These are phyloP conservation scores for Calameuta filiformis DNA, from an alignment of 2,888 invertebrate species.

Conservation along the genomic window DNA sequence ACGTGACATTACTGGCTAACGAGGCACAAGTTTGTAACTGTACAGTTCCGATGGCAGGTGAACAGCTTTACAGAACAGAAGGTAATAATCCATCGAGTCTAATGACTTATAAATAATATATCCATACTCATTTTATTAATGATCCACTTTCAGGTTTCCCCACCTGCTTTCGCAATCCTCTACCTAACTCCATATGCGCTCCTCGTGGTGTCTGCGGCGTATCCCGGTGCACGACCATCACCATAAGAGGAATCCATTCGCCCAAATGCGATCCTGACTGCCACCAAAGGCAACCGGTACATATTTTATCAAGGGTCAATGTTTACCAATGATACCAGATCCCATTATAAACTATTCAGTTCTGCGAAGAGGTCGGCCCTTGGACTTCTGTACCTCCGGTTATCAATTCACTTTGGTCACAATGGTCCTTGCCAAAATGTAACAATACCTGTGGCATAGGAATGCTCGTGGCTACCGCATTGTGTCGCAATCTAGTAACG, in stretches of 20 bases:
- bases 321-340: background rate
- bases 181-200: slow-evolving; percentile 61
- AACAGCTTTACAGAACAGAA: slow-evolving; percentile 56
- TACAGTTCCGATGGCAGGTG: slow-evolving; percentile 46
- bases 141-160: slow-evolving; percentile 59
- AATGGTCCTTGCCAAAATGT: slow-evolving; percentile 55
- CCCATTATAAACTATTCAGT: slow-evolving; percentile 41
- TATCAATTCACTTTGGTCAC: slow-evolving; percentile 61
- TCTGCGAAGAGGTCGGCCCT: slow-evolving; percentile 59
- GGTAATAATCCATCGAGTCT: slow-evolving; percentile 40
- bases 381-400: slow-evolving; percentile 47
- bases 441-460: slow-evolving; percentile 46
- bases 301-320: slow-evolving; percentile 10
- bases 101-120: background rate
- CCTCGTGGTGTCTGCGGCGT: slow-evolving; percentile 64
- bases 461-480: slow-evolving; percentile 48
- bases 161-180: slow-evolving; percentile 63
- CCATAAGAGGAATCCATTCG: slow-evolving; percentile 54
- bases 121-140: background rate
- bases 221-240: slow-evolving; percentile 51
- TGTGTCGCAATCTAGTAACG: slow-evolving; percentile 62
- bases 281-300: slow-evolving; percentile 59
- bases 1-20: slow-evolving; percentile 56
- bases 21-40: slow-evolving; percentile 53
- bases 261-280: slow-evolving; percentile 61